A percentile compares a stretch with the other conserved stretches of the same genome.
phyloP scores from a whole-genome alignment of 2,113 vertebrate species.

The Beaufortia kweichowensis region DNA sequence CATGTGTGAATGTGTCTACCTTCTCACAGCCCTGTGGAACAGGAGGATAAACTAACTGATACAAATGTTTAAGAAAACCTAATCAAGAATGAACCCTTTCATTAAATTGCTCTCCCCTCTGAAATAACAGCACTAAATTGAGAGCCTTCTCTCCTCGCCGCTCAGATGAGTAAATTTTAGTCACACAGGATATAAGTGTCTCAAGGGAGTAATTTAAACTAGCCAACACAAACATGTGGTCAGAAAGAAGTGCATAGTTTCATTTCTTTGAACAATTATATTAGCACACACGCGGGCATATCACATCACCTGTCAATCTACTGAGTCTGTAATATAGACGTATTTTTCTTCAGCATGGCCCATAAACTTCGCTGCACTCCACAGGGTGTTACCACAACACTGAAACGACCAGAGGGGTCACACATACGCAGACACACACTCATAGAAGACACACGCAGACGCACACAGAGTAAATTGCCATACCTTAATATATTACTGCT shows the following conservation, averaged over 20 bases:
- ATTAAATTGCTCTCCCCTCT: neutral
- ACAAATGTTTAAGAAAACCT: slow-evolving; percentile 8
- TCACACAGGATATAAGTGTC: slow-evolving; percentile 18
- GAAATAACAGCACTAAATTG: slow-evolving; percentile 32
- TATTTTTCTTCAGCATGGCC: slow-evolving; percentile 52
- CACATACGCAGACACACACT: slow-evolving; percentile 1
- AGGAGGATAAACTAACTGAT: slow-evolving; percentile 30
- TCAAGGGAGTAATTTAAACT: slow-evolving; percentile 27
- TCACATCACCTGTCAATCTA: slow-evolving; percentile 41
- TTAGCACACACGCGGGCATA: slow-evolving; percentile 44
- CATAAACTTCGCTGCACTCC: slow-evolving; percentile 50
- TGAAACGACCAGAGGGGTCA: slow-evolving; percentile 17
- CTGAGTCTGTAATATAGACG: slow-evolving; percentile 43
- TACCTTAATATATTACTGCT: slow-evolving; percentile 13
- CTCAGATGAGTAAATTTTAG: slow-evolving; percentile 28
- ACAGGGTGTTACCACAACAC: slow-evolving; percentile 47
- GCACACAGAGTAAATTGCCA: neutral
- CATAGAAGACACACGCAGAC: neutral
- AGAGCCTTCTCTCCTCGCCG: slow-evolving; percentile 5
- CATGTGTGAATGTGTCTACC: neutral
- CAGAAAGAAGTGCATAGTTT: neutral
- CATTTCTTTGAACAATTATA: slow-evolving; percentile 39
- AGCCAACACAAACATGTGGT: slow-evolving; percentile 22
- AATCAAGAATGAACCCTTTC: slow-evolving; percentile 32
- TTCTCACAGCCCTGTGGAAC: neutral